Base-by-base conservation (phyloP, 2,888 invertebrate genomes). In the Trachelus stipa region DNA sequence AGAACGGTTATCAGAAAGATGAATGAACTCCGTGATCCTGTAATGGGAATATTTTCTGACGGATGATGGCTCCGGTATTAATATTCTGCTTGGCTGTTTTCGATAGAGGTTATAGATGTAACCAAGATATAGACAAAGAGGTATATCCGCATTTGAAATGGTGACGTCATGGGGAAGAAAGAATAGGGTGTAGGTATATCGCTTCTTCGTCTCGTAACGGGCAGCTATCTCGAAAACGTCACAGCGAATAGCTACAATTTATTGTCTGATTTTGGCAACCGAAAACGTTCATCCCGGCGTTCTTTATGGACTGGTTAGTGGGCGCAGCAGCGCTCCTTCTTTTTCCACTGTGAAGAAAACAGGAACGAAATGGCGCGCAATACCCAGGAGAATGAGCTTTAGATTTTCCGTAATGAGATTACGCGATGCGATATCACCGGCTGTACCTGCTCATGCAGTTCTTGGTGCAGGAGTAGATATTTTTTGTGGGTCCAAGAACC, bases 261-360 rank as follows among this genome's bases (percentile, higher is more conserved):
- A 82, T 86, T 86, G 85, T 86, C 86, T 85, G 86, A 87, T 87
- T 87, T 86, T 87, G 86, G 86, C 86, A 85, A 81, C 82, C 75
- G 80, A 80, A 83, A 85, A 23, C 56, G 56, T 9, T 56, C 15
- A 23, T 56, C 23, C 23, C 23, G 56, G 1, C 23, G 23, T 56
- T 56, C 23, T 56, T 2, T 56, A 23, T 56, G 23, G 56, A 56
- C 56, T 1, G 23, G 23, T 56, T 23, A 9, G 6, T 40, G 23
- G 6, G 23, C 56, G 56, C 56, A 2, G 23, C 56, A 23, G 23
- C 56, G 23, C 23, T 56, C 23, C 9, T 56, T 56, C 56, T 23
- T 23, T 23, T 56, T 56, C 56, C 56, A 9, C 56, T 23, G 23
- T 56, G 9, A 56, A 23, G 23, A 56, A 56, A 56, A 56, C 9